Evolutionary conservation across 64 coral and sea anemone species (phyloP), one percentile per base, ranked within the genome.

Genomic region (Montipora cactus): DNA sequence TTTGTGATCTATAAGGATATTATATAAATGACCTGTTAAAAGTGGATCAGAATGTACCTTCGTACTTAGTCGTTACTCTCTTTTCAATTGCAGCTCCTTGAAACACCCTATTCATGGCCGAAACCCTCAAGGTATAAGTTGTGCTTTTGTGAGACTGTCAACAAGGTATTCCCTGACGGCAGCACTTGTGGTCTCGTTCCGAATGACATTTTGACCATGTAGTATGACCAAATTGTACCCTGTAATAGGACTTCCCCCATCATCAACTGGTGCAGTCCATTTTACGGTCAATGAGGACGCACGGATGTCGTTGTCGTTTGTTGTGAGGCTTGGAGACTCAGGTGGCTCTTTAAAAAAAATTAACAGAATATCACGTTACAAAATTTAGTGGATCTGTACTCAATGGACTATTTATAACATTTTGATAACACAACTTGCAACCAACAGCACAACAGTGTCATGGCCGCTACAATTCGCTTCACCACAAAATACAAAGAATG

Each of bases 221-320:
- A 55, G 48, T 50, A 79, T 79, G 5, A 79, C 14, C 44, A 79
- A 46, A 50, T 47, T 13, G 47, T 79, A 55, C 20, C 15, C 48
- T 79, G 48, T 79, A 19, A 79, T 79, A 79, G 77, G 77, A 19
- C 77, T 79, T 7, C 77, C 77, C 51, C 77, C 77, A 50, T 79
- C 77, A 53, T 79, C 14, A 7, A 16, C 15, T 51, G 77, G 77
- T 52, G 14, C 48, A 52, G 77, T 79, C 77, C 77, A 79, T 21
- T 20, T 52, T 11, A 53, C 48, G 49, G 49, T 79, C 8, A 79
- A 7, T 49, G 77, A 79, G 12, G 77, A 50, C 5, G 77, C 77
- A 51, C 19, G 13, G 49, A 79, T 79, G 77, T 79, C 47, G 5
- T 19, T 3, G 52, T 55, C 52, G 5, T 55, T 5, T 55, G 52